phyloP scores from a whole-genome alignment of 2,888 invertebrate genomes.

The Helicoverpa assulta region DNA sequence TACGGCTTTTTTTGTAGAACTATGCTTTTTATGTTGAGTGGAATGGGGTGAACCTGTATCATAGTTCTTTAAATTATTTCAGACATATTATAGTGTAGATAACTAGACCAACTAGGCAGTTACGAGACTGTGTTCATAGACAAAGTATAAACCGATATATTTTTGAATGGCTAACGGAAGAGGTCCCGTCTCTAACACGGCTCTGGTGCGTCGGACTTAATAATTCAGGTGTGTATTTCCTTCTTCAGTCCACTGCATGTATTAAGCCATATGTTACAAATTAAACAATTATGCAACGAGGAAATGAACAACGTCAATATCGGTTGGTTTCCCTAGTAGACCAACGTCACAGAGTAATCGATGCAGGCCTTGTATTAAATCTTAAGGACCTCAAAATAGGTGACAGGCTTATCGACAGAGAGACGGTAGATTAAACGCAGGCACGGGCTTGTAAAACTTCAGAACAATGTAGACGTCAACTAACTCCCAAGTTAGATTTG shows the following conservation, averaged over 20 bases:
- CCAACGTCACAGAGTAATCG: constrained; percentile 12
- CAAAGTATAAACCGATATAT: no score
- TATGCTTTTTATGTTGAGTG: background rate
- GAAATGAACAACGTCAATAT: background rate
- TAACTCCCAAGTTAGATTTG: constrained; percentile 53
- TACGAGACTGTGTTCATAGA: no score
- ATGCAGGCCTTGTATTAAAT: constrained; percentile 17
- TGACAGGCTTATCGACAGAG: constrained; percentile 37
- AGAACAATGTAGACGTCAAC: constrained; percentile 44
- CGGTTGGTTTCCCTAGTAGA: background rate
- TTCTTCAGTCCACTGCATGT: no score
- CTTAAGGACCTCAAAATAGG: constrained; percentile 33
- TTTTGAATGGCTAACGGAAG: no score
- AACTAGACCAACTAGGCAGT: no score
- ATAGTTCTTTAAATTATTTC: background rate
- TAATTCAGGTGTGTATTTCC: no score
- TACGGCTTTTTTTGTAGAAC: background rate
- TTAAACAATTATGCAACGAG: no score
- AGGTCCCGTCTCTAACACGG: no score
- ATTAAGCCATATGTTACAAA: no score
- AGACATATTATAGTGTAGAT: no score
- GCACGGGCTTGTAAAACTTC: constrained; percentile 37
- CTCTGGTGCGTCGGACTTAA: no score
- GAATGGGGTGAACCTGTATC: background rate
- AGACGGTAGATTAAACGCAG: constrained; percentile 53